Evolutionary conservation across 2,797 vertebrate genomes (phyloP), one percentile per base, ranked within the genome.

Genomic region (Emydoidea blandingii): DNA sequence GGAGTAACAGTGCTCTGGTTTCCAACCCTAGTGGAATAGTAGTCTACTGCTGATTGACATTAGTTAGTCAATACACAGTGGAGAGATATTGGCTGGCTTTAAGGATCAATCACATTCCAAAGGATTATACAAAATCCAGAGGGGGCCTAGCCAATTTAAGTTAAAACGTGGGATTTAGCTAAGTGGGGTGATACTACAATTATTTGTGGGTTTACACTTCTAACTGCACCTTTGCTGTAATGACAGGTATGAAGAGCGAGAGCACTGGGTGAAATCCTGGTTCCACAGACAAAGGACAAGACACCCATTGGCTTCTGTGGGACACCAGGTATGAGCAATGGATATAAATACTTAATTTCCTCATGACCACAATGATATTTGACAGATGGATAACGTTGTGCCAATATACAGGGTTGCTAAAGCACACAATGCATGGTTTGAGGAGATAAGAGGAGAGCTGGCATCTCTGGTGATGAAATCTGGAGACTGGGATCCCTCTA

Each of bases 11-110:
- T 47, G 3, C n/a, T 44, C 11, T 1, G n/a, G 6, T 5, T 18
- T 87, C 52, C 57, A 85, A 72, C 2, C 53, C 37, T n/a, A 56
- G 37, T 2, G 2, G 19, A 2, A 2, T 0, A 0, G 5, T 50
- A 80, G 12, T 2, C 49, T 54, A 15, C 6, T 74, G 62, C 47
- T 27, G 5, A 21, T 72, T 83, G 52, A 6, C 4, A 3, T 47
- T 37, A 76, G 29, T 16, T 79, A 81, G 57, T 12, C 41, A 94
- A 23, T 57, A 12, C 72, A 74, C 62, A 56, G 44, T 50, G 62
- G 9, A 54, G 5, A 81, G 6, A 16, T 78, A 76, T 50, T 29
- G 44, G 15, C 14, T 72, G 0, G 57, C 50, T 86, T 91, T 1
- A 21, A 54, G 47, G n/a, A 65, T 37, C 31, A 91, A 6, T 37